These are phyloP conservation scores for Blera fallax DNA, from an alignment of 2,888 invertebrate species.

Conservation along the genomic window DNA sequence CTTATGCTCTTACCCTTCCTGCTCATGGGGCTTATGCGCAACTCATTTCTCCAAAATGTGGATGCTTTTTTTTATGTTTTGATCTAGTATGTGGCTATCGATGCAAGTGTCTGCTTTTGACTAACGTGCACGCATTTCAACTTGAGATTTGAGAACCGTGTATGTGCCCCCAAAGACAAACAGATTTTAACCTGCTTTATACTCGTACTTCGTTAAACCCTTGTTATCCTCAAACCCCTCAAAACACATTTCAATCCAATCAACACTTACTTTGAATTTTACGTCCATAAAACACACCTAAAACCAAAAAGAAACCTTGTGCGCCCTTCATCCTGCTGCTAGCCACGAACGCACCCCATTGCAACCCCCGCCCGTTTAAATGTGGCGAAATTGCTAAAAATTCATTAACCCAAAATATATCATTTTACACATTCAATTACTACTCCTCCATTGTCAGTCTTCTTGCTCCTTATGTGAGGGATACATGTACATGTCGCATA, in stretches of 20 bases:
- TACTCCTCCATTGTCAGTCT: conserved; percentile 30
- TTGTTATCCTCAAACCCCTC: background rate
- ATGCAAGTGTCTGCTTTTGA: too few species aligned
- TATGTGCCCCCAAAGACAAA: background rate
- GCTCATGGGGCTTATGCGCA: too few species aligned
- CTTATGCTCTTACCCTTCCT: too few species aligned
- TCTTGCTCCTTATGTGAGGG: background rate
- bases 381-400: conserved; percentile 63
- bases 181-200: background rate
- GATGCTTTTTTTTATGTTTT: too few species aligned
- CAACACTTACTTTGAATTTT: conserved; percentile 42
- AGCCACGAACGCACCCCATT: background rate
- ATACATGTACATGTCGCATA: background rate
- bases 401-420: conserved; percentile 73
- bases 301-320: conserved; percentile 11
- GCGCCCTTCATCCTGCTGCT: background rate
- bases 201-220: conserved; percentile 7
- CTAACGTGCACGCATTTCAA: too few species aligned
- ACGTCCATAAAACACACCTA: background rate
- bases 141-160: too few species aligned
- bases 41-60: too few species aligned
- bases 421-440: conserved; percentile 72
- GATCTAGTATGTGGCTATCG: too few species aligned
- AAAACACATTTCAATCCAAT: conserved; percentile 44
- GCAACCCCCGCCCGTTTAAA: background rate